Evolutionary conservation across 2,888 invertebrate species (phyloP).

Genomic region (Eumerus sabulonum): DNA sequence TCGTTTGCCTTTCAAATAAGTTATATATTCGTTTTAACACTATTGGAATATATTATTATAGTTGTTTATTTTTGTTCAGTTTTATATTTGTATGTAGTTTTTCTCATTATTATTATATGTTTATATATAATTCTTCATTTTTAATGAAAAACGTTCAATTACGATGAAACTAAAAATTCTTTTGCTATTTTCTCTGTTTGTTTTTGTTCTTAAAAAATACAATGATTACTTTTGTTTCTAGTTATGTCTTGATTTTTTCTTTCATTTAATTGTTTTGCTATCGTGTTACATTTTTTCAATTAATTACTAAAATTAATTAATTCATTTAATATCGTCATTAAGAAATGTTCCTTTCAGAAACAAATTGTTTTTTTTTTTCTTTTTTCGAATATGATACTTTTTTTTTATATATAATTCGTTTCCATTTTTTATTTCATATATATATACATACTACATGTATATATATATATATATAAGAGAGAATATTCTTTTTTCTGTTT

Average conservation of each 20-base stretch:
- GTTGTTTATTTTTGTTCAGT: slow-evolving; percentile 18
- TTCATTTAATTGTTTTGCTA: slow-evolving; percentile 59
- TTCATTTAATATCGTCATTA: slow-evolving; percentile 65
- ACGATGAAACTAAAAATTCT: slow-evolving; percentile 56
- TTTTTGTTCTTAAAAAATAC: slow-evolving; percentile 57
- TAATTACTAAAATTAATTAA: slow-evolving; percentile 59
- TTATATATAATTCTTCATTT: slow-evolving; percentile 38
- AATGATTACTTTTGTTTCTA: slow-evolving; percentile 56
- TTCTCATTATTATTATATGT: slow-evolving; percentile 31
- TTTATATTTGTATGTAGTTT: no score
- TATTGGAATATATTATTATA: slow-evolving; percentile 58
- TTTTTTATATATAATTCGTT: slow-evolving; percentile 66
- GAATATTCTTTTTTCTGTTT: slow-evolving; percentile 46
- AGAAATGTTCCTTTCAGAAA: slow-evolving; percentile 66
- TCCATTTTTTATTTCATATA: slow-evolving; percentile 58
- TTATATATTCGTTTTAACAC: slow-evolving; percentile 46
- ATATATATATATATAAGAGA: slow-evolving; percentile 62
- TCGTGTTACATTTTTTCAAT: slow-evolving; percentile 26
- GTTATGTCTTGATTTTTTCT: slow-evolving; percentile 48
- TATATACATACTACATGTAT: slow-evolving; percentile 65
- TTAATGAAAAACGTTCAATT: slow-evolving; percentile 63
- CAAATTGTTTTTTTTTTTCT: slow-evolving; percentile 63
- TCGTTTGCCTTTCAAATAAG: slow-evolving; percentile 57
- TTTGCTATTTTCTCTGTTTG: slow-evolving; percentile 58
- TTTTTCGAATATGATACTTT: slow-evolving; percentile 63